Base-by-base conservation (phyloP, 2,797 vertebrate species). In the Mus minutoides region DNA sequence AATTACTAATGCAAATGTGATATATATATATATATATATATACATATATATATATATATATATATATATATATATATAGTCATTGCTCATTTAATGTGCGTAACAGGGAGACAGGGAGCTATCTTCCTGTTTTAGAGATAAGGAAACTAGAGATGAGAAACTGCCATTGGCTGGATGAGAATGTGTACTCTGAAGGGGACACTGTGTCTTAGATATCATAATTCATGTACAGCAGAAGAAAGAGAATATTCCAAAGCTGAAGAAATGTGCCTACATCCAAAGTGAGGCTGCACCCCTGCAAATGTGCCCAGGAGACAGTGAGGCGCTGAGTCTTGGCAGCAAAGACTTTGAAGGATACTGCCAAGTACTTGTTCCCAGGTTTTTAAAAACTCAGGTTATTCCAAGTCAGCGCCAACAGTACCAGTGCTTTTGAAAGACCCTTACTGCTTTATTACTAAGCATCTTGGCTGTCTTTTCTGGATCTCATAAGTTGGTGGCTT, bases 341-440 rank as follows among this genome's bases (percentile, higher is more conserved):
- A 83, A 93, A 88, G 76, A 46, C 34, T 37, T 71, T 77, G 60
- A 79, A 94, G 91, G 79, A 54, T 95, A 52, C 21, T 2, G 8
- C 64, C 90, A 89, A 96, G 31, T 14, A 34, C 67, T 58, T 43
- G 26, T 79, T 88, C 43, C 56, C 37, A 24, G 64, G 79, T 46
- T 94, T 94, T 84, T 87, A 60, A 86, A 92, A 80, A 49, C 78
- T 84, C 62, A 75, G 90, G 73, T 92, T 92, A 94, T 94, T 90
- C 82, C 60, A 86, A 92, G 62, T 94, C 87, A 96, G 90, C 95
- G 85, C 78, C 58, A 89, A 75, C n/a, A 91, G 60, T 16, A 80
- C n/a, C 13, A 46, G 34, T 37, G 46, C 76, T 82, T 84, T 90
- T 46, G 80, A 96, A 93, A 79, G 29, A 76, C 80, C 14, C 21